Conservation (phyloP, 2,113 vertebrate species). For the Psephotus haematonotus region DNA sequence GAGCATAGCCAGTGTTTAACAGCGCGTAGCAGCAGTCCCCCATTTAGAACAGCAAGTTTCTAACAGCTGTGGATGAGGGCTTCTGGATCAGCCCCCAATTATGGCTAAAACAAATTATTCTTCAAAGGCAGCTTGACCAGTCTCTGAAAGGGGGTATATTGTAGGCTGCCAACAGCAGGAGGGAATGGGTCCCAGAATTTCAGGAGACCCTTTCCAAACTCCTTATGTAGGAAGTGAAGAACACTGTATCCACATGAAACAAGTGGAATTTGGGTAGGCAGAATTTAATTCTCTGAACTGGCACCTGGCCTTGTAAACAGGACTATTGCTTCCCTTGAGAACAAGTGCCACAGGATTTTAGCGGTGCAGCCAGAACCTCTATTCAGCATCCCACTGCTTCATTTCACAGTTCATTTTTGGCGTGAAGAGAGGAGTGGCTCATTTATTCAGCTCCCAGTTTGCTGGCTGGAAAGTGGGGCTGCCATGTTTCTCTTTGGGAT, state of each 20-base stretch:
- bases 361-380: background rate
- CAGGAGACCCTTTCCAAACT: constrained; percentile 4
- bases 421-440: background rate
- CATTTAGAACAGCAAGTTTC: background rate
- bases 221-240: constrained; percentile 23
- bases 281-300: constrained; percentile 54
- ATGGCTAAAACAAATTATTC: constrained; percentile 8
- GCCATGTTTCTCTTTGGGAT: background rate
- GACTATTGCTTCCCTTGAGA: constrained; percentile 48
- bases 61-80: background rate
- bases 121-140: background rate
- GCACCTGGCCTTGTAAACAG: background rate
- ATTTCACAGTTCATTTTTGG: constrained; percentile 33
- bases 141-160: background rate
- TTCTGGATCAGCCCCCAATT: background rate
- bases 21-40: background rate
- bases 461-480: background rate
- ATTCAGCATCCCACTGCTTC: constrained; percentile 45
- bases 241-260: constrained; percentile 4
- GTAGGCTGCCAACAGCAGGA: constrained; percentile 16
- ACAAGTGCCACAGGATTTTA: background rate
- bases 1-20: constrained; percentile 23
- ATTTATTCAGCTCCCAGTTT: background rate
- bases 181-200: background rate
- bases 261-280: constrained; percentile 26